A percentile compares a stretch with the other conserved stretches of the same genome.
These are phyloP conservation scores for Parthenolecanium corni DNA, from an alignment of 2,888 invertebrate genomes.

Conservation along the genomic window DNA sequence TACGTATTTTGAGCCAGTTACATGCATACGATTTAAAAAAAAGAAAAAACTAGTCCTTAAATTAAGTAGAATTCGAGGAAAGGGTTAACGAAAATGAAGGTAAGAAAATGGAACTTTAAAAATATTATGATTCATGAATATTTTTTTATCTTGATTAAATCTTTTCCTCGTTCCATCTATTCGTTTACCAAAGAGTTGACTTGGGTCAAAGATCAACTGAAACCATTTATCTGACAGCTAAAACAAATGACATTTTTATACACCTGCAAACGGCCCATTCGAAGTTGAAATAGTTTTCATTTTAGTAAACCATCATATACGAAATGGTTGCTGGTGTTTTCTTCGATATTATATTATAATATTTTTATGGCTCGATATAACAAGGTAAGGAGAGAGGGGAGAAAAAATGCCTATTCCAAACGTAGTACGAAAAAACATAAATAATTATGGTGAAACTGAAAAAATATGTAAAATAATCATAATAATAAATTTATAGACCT, in stretches of 20 bases:
- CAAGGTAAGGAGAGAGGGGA: no score
- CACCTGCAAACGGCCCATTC: slow-evolving; percentile 22
- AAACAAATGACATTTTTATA: slow-evolving; percentile 28
- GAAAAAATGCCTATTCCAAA: no score
- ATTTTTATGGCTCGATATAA: not conserved
- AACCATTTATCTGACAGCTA: slow-evolving; percentile 27
- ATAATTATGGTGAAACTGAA: no score
- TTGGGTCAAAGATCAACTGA: slow-evolving; percentile 15
- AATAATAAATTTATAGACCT: no score
- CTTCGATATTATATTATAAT: not conserved
- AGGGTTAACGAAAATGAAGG: not conserved
- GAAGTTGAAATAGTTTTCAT: slow-evolving; percentile 4
- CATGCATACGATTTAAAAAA: no score
- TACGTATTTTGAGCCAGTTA: no score
- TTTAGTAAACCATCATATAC: not conserved
- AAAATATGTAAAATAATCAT: no score
- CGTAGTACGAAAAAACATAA: no score
- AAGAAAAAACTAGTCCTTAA: slow-evolving; percentile 4
- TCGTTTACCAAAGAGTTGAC: not conserved
- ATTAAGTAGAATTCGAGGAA: not conserved
- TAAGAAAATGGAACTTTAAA: slow-evolving; percentile 19
- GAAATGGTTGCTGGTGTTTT: not conserved
- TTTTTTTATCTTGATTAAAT: slow-evolving; percentile 28
- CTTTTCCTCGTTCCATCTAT: not conserved
- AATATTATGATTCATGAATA: slow-evolving; percentile 25